phyloP scores from a whole-genome alignment of 1,140 invertebrate species.

The Campoletis sonorensis region DNA sequence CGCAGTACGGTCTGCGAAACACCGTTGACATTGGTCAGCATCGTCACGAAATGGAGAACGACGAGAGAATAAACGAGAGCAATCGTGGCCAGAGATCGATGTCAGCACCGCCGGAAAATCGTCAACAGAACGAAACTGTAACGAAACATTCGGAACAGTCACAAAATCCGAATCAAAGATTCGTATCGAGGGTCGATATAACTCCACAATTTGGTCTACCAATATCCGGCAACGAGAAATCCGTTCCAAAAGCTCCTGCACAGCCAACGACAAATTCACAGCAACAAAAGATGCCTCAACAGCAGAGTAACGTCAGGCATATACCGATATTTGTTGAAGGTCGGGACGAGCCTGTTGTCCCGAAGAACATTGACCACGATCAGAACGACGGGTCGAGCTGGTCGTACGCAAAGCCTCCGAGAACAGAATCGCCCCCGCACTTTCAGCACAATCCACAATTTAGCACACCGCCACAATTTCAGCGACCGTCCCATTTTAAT shows the following conservation, averaged over 20 bases:
- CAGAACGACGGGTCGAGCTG: constrained; percentile 78
- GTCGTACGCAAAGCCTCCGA: constrained; percentile 1
- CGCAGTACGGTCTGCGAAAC: constrained; percentile 84
- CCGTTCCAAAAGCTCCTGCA: constrained; percentile 57
- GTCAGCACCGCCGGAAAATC: constrained; percentile 81
- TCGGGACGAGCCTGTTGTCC: constrained; percentile 84
- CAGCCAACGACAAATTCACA: constrained; percentile 54
- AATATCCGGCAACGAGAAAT: constrained; percentile 39
- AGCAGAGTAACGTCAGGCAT: constrained; percentile 81
- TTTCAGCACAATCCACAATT: constrained; percentile 71
- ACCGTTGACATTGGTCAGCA: constrained; percentile 85
- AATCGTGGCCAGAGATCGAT: constrained; percentile 81
- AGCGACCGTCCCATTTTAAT: constrained; percentile 62
- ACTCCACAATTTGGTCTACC: constrained; percentile 67
- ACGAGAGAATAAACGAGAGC: constrained; percentile 69
- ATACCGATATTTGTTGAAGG: constrained; percentile 94
- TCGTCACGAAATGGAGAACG: constrained; percentile 77
- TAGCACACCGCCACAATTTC: constrained; percentile 71
- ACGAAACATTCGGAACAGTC: constrained; percentile 28
- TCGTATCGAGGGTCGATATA: constrained; percentile 79
- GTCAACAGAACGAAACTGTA: constrained; percentile 55
- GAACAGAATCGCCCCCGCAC: constrained; percentile 67
- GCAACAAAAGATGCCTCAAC: constrained; percentile 50
- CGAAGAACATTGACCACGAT: constrained; percentile 74
- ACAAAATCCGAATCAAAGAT: constrained; percentile 63